Percentiles rank a stretch among this genome's conserved stretches.
Conservation (phyloP, 2,888 invertebrate species). For the Heteropelma amictum region DNA sequence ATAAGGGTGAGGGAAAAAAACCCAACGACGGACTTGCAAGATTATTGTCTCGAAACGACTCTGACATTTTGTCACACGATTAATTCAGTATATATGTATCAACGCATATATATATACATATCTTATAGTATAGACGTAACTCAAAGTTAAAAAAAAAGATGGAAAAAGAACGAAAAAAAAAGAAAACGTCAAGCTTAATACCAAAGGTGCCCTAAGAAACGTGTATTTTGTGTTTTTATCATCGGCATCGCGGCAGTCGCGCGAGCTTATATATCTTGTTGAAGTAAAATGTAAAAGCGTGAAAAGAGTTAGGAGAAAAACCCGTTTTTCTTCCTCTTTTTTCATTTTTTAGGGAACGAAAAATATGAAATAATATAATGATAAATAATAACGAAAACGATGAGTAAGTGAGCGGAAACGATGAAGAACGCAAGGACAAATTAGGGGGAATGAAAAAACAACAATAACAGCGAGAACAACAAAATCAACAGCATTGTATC, state of each 20-base stretch:
- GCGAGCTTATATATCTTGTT: slow-evolving; percentile 71
- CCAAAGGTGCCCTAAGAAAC: slow-evolving; percentile 91
- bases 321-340: slow-evolving; percentile 15
- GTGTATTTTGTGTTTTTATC: slow-evolving; percentile 81
- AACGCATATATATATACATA: slow-evolving; percentile 5
- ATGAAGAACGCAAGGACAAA: slow-evolving; percentile 48
- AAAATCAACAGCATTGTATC: no score
- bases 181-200: slow-evolving; percentile 86
- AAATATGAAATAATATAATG: slow-evolving; percentile 40
- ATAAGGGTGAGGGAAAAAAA: slow-evolving; percentile 28
- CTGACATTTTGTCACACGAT: slow-evolving; percentile 40
- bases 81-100: slow-evolving; percentile 32
- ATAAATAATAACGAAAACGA: slow-evolving; percentile 46
- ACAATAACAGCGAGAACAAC: slow-evolving; percentile 2
- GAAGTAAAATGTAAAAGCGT: slow-evolving; percentile 62
- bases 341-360: slow-evolving; percentile 22
- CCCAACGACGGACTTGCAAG: slow-evolving; percentile 40
- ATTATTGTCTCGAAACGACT: slow-evolving; percentile 42
- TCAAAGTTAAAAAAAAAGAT: slow-evolving; percentile 30
- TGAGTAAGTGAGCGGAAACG: slow-evolving; percentile 45
- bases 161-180: slow-evolving; percentile 57
- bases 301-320: no score
- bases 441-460: slow-evolving; percentile 20
- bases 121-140: slow-evolving; percentile 48
- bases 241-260: slow-evolving; percentile 72